These are phyloP conservation scores for Taphrorychus bicolor DNA, from an alignment of 2,888 invertebrate species.

Conservation along the genomic window DNA sequence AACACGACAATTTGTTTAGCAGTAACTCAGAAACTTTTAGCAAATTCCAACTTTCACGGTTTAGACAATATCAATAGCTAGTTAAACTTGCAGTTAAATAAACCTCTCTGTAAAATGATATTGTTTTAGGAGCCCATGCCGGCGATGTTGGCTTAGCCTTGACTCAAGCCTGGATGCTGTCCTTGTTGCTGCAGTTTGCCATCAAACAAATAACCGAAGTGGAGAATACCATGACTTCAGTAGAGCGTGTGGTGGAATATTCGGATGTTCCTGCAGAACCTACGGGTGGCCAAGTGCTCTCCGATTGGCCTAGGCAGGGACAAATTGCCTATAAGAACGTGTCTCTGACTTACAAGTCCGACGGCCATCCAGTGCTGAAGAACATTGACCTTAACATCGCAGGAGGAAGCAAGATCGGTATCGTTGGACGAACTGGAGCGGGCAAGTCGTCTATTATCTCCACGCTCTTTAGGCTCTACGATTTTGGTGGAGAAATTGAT, in stretches of 20 bases:
- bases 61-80: no score
- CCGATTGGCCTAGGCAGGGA: constrained; percentile 75
- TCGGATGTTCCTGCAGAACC: constrained; percentile 70
- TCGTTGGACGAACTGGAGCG: constrained; percentile 84
- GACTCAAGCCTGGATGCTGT: constrained; percentile 55
- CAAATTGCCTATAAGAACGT: constrained; percentile 71
- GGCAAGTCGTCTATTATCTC: constrained; percentile 80
- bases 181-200: constrained; percentile 81
- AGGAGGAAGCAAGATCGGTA: constrained; percentile 75
- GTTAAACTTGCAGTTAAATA: not conserved
- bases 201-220: constrained; percentile 65
- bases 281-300: constrained; percentile 30
- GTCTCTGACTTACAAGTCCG: constrained; percentile 73
- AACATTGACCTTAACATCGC: constrained; percentile 65
- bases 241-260: constrained; percentile 88
- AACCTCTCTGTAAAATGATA: not conserved
- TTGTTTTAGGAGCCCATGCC: constrained; percentile 50
- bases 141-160: constrained; percentile 58
- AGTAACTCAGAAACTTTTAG: no score
- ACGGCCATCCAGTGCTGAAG: constrained; percentile 69
- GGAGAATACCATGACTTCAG: constrained; percentile 85
- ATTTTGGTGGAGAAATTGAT: constrained; percentile 75
- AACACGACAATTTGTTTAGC: no score
- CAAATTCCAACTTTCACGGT: no score
- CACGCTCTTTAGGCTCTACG: constrained; percentile 81